Percentiles rank a stretch among this genome's conserved stretches.
Evolutionary conservation across 2,888 invertebrate genomes (phyloP).

Genomic region (Abrostola triplasia): DNA sequence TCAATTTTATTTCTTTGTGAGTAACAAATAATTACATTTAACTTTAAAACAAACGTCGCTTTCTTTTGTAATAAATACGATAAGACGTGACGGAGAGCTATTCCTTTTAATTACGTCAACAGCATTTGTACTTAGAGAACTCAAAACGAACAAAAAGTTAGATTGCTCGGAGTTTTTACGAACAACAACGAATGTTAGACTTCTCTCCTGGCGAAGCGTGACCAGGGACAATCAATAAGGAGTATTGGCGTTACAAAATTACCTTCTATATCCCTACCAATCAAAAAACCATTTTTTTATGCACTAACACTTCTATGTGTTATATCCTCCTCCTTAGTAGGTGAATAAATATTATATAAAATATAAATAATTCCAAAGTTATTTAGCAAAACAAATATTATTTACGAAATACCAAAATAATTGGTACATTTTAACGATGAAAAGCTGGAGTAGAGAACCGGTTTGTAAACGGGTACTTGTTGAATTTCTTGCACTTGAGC

Average conservation of each 20-base stretch:
- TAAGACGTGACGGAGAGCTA: slow-evolving; percentile 1
- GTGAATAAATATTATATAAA: too few species aligned
- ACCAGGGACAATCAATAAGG: background rate
- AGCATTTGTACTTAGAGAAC: background rate
- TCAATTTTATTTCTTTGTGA: too few species aligned
- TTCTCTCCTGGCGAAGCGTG: background rate
- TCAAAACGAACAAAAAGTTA: slow-evolving; percentile 1
- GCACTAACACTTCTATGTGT: too few species aligned
- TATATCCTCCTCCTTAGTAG: too few species aligned
- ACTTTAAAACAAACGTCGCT: background rate
- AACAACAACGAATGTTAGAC: slow-evolving; percentile 1
- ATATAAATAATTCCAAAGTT: too few species aligned
- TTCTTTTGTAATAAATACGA: background rate
- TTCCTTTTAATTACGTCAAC: slow-evolving; percentile 2
- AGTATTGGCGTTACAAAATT: too few species aligned
- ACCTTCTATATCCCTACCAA: too few species aligned
- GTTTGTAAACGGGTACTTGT: slow-evolving; percentile 58
- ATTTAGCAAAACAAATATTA: background rate
- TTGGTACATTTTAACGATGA: slow-evolving; percentile 14
- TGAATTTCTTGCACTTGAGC: slow-evolving; percentile 65
- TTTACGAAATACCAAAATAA: slow-evolving; percentile 8
- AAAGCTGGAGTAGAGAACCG: slow-evolving; percentile 27
- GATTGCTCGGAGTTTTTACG: slow-evolving; percentile 1
- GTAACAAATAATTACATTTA: background rate
- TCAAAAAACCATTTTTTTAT: too few species aligned